phyloP scores from a whole-genome alignment of 1,140 invertebrate genomes.

The Conopomorpha cramerella region DNA sequence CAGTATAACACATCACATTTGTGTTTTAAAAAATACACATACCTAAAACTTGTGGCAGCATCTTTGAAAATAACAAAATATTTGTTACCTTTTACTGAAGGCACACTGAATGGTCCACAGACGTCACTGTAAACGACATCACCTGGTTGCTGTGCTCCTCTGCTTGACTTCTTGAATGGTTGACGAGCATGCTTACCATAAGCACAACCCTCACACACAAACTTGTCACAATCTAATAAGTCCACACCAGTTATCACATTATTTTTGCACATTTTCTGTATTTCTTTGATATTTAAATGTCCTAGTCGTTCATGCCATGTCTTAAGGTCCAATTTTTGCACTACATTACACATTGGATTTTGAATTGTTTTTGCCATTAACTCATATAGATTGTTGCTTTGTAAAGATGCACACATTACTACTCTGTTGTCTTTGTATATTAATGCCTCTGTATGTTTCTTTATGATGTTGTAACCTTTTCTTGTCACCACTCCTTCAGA shows the following conservation, averaged over 20 bases:
- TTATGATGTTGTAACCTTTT: neutral
- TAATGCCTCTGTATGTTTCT: neutral
- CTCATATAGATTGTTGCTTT: neutral
- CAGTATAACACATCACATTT: constrained; percentile 16
- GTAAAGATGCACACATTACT: neutral
- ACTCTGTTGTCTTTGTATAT: neutral
- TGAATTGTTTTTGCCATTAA: neutral
- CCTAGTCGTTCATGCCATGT: neutral
- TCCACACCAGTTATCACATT: neutral
- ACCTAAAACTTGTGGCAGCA: constrained; percentile 14
- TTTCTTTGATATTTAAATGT: constrained; percentile 1
- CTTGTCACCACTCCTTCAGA: neutral
- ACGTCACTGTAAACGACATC: constrained; percentile 29
- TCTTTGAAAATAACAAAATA: constrained; percentile 39
- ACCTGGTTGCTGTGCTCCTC: constrained; percentile 5
- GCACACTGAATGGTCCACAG: constrained; percentile 24
- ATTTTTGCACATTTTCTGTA: constrained; percentile 1
- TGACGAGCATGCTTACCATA: constrained; percentile 15
- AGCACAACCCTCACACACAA: constrained; percentile 19
- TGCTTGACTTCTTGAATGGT: constrained; percentile 7
- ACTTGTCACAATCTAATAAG: neutral
- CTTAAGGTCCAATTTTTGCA: neutral
- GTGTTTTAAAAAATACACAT: constrained; percentile 24
- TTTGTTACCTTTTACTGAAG: constrained; percentile 15
- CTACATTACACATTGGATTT: neutral